Evolutionary conservation across 2,797 vertebrate species (phyloP).

Genomic region (Harpagifer antarcticus): DNA sequence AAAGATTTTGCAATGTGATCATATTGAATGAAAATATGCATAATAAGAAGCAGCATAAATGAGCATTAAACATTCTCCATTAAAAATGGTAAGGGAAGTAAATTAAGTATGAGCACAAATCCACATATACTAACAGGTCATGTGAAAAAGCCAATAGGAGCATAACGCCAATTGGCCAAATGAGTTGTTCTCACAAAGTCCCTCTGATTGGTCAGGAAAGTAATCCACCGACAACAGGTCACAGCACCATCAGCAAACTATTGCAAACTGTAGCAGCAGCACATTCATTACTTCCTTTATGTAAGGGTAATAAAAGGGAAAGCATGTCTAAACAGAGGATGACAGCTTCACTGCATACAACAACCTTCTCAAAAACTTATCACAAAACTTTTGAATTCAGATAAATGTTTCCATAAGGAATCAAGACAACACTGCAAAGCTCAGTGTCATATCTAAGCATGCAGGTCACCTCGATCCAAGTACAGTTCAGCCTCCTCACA

Average conservation of each 20-base stretch:
- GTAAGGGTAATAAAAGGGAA: neutral
- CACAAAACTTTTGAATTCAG: conserved; percentile 36
- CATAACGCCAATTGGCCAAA: conserved; percentile 41
- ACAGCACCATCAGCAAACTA: conserved; percentile 21
- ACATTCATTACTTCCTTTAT: neutral
- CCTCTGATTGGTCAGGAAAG: conserved; percentile 64
- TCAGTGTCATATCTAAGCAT: conserved; percentile 9
- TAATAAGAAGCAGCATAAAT: neutral
- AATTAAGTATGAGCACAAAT: conserved; percentile 4
- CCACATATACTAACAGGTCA: neutral
- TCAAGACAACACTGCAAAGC: neutral
- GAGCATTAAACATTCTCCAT: neutral
- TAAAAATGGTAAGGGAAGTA: neutral
- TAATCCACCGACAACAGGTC: conserved; percentile 46
- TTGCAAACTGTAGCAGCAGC: conserved; percentile 5
- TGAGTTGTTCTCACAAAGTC: conserved; percentile 40
- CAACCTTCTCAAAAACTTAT: conserved; percentile 33
- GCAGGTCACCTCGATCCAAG: conserved; percentile 24
- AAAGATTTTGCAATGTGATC: neutral
- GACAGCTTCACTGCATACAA: neutral
- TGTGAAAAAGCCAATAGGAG: conserved; percentile 30
- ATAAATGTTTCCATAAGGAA: neutral
- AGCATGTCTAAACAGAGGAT: neutral
- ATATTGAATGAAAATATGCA: neutral
- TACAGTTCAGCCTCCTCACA: conserved; percentile 25